Base-by-base conservation (phyloP, 2,113 vertebrate species). In the Myxocyprinus asiaticus region DNA sequence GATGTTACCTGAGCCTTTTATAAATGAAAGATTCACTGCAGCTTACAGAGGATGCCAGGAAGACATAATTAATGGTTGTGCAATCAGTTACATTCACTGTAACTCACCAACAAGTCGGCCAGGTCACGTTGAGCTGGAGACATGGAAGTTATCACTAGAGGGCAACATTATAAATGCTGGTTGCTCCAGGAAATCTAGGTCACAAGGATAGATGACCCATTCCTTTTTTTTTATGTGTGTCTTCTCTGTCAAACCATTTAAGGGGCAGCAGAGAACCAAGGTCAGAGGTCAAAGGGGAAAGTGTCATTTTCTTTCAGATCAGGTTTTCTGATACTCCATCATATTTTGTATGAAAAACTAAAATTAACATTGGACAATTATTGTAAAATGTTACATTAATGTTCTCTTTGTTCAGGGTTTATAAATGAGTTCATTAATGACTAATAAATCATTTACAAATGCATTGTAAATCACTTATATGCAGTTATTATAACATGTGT, bases 201-300 rank as follows among this genome's bases (percentile, higher is more conserved):
- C 84, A 81, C 14, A 14, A 9, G 48, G 84, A 85, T 80, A 78
- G 45, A 42, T 68, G 63, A 85, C 50, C 67, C 64, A 15, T 58
- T 44, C 42, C 58, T 72, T 33, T 76, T 62, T n/a, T 64, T 44
- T 47, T 50, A 43, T n/a, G 22, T 15, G 3, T 7, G 55, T 62
- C 33, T 72, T n/a, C 14, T 5, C 11, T 15, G 12, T 7, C 48
- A 76, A 50, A 43, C 47, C n/a, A 11, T 53, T 17, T 15, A 4
- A 6, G 11, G 14, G 14, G 5, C 14, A 58, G 14, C 6, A 15
- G 14, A 58, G 14, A 6, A n/a, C 12, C 53, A n/a, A 48, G 5
- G 22, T 33, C 22, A 33, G 22, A 33, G 22, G 22, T 33, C 22
- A 33, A 33, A 33, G 22, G 22, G 22, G 22, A 33, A 33, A 33